phyloP scores from a whole-genome alignment of 2,113 vertebrate genomes.

The Tyrannus savana region DNA sequence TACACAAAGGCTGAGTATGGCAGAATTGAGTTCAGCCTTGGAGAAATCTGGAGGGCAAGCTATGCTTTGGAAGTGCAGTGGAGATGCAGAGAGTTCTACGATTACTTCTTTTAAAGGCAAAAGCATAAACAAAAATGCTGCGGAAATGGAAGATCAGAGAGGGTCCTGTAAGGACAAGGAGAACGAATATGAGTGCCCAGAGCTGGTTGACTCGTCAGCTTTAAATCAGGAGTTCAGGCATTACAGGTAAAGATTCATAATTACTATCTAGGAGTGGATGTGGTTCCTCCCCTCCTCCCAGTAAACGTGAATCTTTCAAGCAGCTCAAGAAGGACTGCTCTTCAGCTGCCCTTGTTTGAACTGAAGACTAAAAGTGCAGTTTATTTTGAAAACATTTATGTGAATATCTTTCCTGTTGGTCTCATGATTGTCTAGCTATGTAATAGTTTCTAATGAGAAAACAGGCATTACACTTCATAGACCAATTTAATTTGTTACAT shows the following conservation, averaged over 20 bases:
- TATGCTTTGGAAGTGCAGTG: neutral
- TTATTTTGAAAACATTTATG: neutral
- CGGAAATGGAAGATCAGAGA: neutral
- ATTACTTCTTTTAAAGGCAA: neutral
- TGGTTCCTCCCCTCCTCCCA: neutral
- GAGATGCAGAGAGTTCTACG: neutral
- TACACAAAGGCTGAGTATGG: constrained; percentile 63
- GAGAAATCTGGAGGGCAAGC: constrained; percentile 75
- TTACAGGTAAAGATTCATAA: constrained; percentile 67
- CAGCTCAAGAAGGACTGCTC: neutral
- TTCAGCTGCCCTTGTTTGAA: neutral
- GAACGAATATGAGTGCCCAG: constrained; percentile 76
- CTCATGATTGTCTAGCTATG: neutral
- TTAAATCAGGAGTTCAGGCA: constrained; percentile 77
- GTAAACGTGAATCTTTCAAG: neutral
- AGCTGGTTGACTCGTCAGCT: constrained; percentile 75
- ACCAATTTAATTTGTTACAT: neutral
- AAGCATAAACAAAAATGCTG: neutral
- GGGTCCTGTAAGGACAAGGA: neutral
- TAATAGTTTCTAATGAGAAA: neutral
- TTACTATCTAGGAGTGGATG: neutral
- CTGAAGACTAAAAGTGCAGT: neutral
- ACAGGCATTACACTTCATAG: neutral
- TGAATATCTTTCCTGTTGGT: neutral
- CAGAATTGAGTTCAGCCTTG: constrained; percentile 77